A percentile compares a stretch with the other conserved stretches of the same genome.
These are phyloP conservation scores for Trachelus iudaicus DNA, from an alignment of 2,888 invertebrate species.

Conservation along the genomic window DNA sequence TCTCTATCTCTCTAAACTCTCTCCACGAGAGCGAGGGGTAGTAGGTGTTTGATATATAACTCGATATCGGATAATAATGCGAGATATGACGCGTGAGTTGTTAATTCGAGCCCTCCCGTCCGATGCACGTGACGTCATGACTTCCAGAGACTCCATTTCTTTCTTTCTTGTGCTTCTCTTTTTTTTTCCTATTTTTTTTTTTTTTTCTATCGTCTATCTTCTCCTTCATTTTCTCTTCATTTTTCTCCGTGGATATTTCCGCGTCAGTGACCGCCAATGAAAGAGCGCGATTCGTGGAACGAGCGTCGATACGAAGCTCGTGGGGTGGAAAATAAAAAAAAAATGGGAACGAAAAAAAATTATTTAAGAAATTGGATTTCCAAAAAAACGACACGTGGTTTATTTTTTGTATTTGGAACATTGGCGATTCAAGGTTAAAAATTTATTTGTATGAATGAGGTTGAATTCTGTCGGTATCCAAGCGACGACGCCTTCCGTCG, in stretches of 20 bases:
- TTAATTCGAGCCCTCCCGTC: constrained; percentile 55
- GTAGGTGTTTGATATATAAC: constrained; percentile 59
- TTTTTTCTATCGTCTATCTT: neutral
- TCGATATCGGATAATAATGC: constrained; percentile 62
- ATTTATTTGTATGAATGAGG: constrained; percentile 44
- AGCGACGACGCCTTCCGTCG: neutral
- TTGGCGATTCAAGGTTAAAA: constrained; percentile 47
- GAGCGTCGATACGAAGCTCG: too few relatives aligned
- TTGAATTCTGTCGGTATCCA: constrained; percentile 14
- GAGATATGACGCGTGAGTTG: constrained; percentile 61
- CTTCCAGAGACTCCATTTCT: constrained; percentile 12
- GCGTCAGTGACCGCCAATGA: neutral
- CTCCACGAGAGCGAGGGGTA: constrained; percentile 22
- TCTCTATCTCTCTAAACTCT: too few relatives aligned
- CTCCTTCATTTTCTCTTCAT: neutral
- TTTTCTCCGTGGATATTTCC: neutral
- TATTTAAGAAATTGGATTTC: too few relatives aligned
- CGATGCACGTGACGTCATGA: constrained; percentile 45
- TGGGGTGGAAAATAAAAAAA: too few relatives aligned
- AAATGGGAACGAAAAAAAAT: too few relatives aligned
- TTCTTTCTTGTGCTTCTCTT: neutral
- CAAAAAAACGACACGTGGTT: too few relatives aligned
- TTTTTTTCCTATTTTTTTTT: neutral
- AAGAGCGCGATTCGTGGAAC: neutral
- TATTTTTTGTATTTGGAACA: constrained; percentile 23